phyloP scores from a whole-genome alignment of 2,113 vertebrate species.

The Cyrtonyx montezumae region DNA sequence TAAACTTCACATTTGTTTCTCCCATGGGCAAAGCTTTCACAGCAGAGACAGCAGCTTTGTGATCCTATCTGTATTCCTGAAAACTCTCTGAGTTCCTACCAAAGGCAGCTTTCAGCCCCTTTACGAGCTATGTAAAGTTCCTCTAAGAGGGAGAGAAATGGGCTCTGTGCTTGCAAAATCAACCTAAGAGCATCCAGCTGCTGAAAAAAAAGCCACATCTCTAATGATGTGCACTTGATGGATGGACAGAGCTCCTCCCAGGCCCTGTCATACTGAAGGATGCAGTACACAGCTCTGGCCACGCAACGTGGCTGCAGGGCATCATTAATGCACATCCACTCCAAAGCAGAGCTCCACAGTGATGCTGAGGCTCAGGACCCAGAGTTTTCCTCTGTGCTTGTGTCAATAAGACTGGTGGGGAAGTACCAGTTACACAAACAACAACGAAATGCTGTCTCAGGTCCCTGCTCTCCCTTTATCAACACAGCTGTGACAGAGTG shows the following conservation, averaged over 20 bases:
- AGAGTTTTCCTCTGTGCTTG: neutral
- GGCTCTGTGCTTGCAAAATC: neutral
- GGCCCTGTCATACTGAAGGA: neutral
- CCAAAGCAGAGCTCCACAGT: neutral
- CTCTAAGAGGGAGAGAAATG: neutral
- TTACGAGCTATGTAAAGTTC: neutral
- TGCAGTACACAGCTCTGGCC: neutral
- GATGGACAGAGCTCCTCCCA: neutral
- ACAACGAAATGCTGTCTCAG: neutral
- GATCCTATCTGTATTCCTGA: neutral
- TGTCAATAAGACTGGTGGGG: neutral
- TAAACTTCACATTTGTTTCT: conserved; percentile 1
- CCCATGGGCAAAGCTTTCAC: neutral
- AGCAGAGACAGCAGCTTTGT: neutral
- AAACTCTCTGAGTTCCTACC: neutral
- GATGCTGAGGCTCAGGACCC: neutral
- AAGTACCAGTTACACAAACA: neutral
- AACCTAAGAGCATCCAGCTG: neutral
- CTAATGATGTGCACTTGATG: rapidly evolving
- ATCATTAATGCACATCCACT: neutral
- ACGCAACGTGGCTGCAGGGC: neutral
- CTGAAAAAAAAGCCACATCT: neutral
- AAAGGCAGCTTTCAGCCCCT: neutral
- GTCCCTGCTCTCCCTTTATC: neutral
- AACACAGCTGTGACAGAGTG: neutral